Percentiles rank a stretch among this genome's conserved stretches.
Evolutionary conservation across 2,888 invertebrate species (phyloP).

Genomic region (Morpho achilles): DNA sequence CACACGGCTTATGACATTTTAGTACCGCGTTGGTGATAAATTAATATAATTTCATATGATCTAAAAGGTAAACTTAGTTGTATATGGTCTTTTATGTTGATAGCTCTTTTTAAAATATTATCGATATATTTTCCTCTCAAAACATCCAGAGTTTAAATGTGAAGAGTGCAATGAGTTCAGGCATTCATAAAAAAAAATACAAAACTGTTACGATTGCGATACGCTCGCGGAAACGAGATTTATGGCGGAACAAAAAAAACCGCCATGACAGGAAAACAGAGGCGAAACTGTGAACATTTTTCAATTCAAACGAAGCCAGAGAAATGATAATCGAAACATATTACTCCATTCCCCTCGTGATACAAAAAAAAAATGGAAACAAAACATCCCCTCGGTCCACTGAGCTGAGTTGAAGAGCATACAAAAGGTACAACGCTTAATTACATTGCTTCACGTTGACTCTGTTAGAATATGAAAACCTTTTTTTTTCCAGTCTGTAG

Average conservation of each 20-base stretch:
- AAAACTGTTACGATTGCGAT: slow-evolving; percentile 18
- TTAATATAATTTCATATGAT: too few species aligned
- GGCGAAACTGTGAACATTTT: slow-evolving; percentile 42
- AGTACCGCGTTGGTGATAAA: too few species aligned
- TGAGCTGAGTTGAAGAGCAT: slow-evolving; percentile 9
- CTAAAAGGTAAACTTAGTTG: too few species aligned
- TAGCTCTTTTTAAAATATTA: too few species aligned
- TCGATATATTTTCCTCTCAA: neutral
- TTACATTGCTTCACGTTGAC: slow-evolving; percentile 11
- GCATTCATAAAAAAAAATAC: slow-evolving; percentile 11
- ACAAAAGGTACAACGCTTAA: slow-evolving; percentile 13
- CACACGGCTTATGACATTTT: too few species aligned
- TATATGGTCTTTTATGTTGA: too few species aligned
- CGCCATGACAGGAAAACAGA: slow-evolving; percentile 27
- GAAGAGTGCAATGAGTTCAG: slow-evolving; percentile 8
- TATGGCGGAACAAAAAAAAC: slow-evolving; percentile 28
- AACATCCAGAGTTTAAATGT: neutral
- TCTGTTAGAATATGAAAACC: slow-evolving; percentile 8
- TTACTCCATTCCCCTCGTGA: slow-evolving; percentile 45
- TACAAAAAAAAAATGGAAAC: slow-evolving; percentile 43
- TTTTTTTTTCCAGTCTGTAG: slow-evolving; percentile 2
- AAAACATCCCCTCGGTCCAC: slow-evolving; percentile 31
- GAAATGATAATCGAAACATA: slow-evolving; percentile 60
- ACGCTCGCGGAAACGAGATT: slow-evolving; percentile 31
- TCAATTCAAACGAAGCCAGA: slow-evolving; percentile 50